These are phyloP conservation scores for Lophotriccus pileatus DNA, from an alignment of 2,797 vertebrate species.

Conservation along the genomic window DNA sequence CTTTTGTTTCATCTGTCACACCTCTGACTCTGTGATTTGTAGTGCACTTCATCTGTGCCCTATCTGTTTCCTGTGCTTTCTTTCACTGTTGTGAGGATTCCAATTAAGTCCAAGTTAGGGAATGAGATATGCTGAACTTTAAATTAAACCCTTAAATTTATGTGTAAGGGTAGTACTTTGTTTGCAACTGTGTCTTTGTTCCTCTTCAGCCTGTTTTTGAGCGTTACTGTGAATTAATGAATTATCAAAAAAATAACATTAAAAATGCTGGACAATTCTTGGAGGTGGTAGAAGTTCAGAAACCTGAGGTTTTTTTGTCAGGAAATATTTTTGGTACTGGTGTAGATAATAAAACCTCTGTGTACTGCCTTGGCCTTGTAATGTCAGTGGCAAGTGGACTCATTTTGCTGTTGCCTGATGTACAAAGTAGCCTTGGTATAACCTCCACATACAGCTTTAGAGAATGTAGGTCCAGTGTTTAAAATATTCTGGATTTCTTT, in stretches of 20 bases:
- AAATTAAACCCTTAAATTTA: background rate
- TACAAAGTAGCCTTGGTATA: background rate
- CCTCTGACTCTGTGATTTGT: background rate
- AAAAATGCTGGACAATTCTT: background rate
- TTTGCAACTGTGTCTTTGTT: background rate
- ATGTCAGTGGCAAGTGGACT: background rate
- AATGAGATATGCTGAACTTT: background rate
- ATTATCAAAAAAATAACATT: background rate
- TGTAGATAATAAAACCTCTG: background rate
- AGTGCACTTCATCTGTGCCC: background rate
- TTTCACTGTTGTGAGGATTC: accelerated
- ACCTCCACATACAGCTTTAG: background rate
- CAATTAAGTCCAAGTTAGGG: background rate
- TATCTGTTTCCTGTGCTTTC: background rate
- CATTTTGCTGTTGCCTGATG: background rate
- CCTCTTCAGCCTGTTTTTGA: background rate
- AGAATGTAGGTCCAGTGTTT: background rate
- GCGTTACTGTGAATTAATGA: background rate
- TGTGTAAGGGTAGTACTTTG: background rate
- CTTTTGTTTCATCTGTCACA: background rate
- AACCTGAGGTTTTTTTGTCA: background rate
- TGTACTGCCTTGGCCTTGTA: background rate
- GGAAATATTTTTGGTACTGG: background rate
- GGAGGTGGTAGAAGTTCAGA: background rate
- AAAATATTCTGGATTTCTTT: background rate